Base-by-base conservation (phyloP, 2,888 invertebrate species). In the Sisyra nigra region DNA sequence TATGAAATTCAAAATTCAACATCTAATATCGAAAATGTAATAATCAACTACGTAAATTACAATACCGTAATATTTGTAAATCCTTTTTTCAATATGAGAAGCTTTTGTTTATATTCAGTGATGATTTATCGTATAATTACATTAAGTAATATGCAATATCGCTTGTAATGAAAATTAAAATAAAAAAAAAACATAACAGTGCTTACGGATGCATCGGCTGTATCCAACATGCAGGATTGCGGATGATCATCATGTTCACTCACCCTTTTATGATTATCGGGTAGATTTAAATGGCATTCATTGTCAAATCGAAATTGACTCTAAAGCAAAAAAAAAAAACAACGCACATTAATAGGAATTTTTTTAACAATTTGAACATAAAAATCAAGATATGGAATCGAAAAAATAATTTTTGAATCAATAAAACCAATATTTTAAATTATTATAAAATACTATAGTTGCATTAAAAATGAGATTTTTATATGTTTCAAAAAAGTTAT, bases 241-340 rank as follows among this genome's bases (percentile, higher is more conserved):
- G 47, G 45, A 40, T 47, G 45, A 45, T 45, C 45, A 30, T 35
- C 56, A 53, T 45, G 63, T 54, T 67, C 68, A 85, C 86, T 87
- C 84, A 93, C 94, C 88, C 91, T 80, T 79, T 89, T 91, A 72
- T 94, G 92, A 72, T 92, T 92, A 72, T 96, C 96, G 68, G 92
- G 91, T 62, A 96, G 79, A 72, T 86, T 89, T 69, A 91, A 77
- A 74, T 89, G 87, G 74, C 92, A 94, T 76, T 97, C 98, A 74
- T 94, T 96, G 76, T 97, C 97, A 74, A 97, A 97, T 66, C 96
- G 85, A 75, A 97, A 98, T 71, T 97, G 96, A 74, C 94, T 94
- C 93, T 97, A 80, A 58, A 63, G 65, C 63, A 56, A 55, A 46
- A 31, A 46, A 45, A 41, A 41, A 50, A 48, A 46, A 44, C 41